Base-by-base conservation (phyloP, 2,113 vertebrate species). In the Hassar affinis region DNA sequence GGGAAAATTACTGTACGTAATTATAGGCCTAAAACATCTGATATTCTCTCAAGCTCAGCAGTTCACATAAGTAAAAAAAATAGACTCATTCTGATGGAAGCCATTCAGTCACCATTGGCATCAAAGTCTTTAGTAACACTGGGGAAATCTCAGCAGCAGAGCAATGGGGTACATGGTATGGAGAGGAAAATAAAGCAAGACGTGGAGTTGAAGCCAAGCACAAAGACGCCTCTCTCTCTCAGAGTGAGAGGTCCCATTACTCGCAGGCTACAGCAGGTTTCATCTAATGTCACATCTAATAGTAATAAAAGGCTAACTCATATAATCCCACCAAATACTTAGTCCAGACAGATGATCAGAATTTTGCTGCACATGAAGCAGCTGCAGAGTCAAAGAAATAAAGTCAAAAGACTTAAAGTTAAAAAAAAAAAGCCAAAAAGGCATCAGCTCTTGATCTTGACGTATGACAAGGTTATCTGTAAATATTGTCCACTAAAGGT, bases 81-180 rank as follows among this genome's bases (percentile, higher is more conserved):
- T 90, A 93, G 96, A 89, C 93, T 90, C 83, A 92, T 0, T 42
- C 88, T 0, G 92, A 98, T 88, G 90, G 95, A 92, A 94, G 94
- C 87, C 93, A 91, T 77, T 81, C 93, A 87, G 95, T 94, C 84
- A 89, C 96, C 90, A 88, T 91, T 84, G 62, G 90, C 88, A 80
- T 89, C 93, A 90, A 88, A 87, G 84, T 90, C 91, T 38, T 78
- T 91, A 22, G 87, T 87, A 92, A 78, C 91, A 90, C 89, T 95
- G 0, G 93, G 94, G 89, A 97, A 95, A 91, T 84, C 95, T 0
- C 94, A 95, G 85, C 95, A 94, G 20, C 88, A 96, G 85, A 96
- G 96, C 0, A 90, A 94, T 84, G 90, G 94, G 84, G 91, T 95
- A 47, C 96, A 96, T 52, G 42, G 85, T 95, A 94, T 57, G 93